A percentile compares a stretch with the other conserved stretches of the same genome.
phyloP scores from a whole-genome alignment of 2,113 vertebrate genomes.

The Agapornis roseicollis region DNA sequence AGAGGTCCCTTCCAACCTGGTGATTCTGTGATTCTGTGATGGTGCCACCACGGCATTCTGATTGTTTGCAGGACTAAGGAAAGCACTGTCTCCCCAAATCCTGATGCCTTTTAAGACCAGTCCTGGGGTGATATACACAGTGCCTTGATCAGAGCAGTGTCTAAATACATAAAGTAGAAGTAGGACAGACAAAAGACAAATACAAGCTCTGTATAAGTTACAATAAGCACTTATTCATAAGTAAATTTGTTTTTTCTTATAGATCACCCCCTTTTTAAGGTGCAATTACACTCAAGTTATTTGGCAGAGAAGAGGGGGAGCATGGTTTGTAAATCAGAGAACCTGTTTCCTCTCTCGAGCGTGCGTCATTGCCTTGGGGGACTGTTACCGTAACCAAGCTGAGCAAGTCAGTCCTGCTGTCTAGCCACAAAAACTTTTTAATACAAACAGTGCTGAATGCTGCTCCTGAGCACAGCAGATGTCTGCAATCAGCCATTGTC shows the following conservation, averaged over 20 bases:
- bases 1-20: no score
- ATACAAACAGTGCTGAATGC: conserved; percentile 28
- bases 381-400: conserved; percentile 14
- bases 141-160: not conserved
- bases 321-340: conserved; percentile 65
- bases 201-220: not conserved
- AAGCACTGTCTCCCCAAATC: not conserved
- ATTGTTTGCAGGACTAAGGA: not conserved
- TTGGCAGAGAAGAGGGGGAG: conserved; percentile 13
- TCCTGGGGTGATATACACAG: not conserved
- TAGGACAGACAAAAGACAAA: not conserved
- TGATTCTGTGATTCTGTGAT: no score
- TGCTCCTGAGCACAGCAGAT: conserved; percentile 22
- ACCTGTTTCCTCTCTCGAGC: conserved; percentile 55
- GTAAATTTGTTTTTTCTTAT: conserved; percentile 3
- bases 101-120: not conserved
- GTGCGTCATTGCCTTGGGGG: conserved; percentile 61
- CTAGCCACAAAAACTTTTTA: conserved; percentile 45
- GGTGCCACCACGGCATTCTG: not conserved
- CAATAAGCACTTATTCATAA: not conserved
- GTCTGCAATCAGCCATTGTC: conserved; percentile 22
- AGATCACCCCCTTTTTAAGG: not conserved
- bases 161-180: not conserved
- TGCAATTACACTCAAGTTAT: not conserved
- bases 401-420: conserved; percentile 46